Evolutionary conservation across 2,113 vertebrate genomes (phyloP), one percentile per base, ranked within the genome.

Genomic region (Gavia stellata): DNA sequence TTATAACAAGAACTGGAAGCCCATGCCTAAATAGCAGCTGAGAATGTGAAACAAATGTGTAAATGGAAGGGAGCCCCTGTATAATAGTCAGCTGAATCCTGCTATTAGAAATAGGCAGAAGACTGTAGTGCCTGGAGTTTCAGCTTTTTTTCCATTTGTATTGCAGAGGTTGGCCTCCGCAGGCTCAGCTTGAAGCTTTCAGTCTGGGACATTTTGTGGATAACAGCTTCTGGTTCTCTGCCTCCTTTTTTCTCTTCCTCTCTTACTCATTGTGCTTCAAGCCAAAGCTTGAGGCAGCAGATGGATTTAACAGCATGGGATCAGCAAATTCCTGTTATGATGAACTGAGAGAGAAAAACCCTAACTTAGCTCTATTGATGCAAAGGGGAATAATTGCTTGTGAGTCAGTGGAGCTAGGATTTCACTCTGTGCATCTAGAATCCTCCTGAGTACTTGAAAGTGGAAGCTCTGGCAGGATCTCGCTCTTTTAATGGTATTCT

Each of bases 251-350:
- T 67, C 73, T 75, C 42, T 72, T 16, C 42, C 24, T 83, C 83
- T 94, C 85, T 95, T 86, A 88, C 72, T 93, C 81, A 65, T 82
- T 85, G 58, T 93, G 36, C 70, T 80, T 92, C 70, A 85, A 90
- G 67, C 73, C 38, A 77, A 95, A 74, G 70, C 70, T 96, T 71
- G 84, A 81, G 66, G 91, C 73, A 97, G 75, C 95, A 97, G 87
- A 93, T 96, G 89, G 81, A 66, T 90, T 93, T 94, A 96, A 95
- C 87, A 97, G 86, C 93, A 95, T 92, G 89, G 81, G 71, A 87
- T 96, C 84, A 92, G 95, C 85, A 94, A 96, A 95, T 94, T 92
- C 87, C 93, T 85, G 77, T 87, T 92, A 84, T 91, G 92, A 91
- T 82, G 86, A 97, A 95, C 59, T 67, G 81, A 87, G 84, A 88